Base-by-base conservation (phyloP, 2,113 vertebrate genomes). In the Morone chrysops region DNA sequence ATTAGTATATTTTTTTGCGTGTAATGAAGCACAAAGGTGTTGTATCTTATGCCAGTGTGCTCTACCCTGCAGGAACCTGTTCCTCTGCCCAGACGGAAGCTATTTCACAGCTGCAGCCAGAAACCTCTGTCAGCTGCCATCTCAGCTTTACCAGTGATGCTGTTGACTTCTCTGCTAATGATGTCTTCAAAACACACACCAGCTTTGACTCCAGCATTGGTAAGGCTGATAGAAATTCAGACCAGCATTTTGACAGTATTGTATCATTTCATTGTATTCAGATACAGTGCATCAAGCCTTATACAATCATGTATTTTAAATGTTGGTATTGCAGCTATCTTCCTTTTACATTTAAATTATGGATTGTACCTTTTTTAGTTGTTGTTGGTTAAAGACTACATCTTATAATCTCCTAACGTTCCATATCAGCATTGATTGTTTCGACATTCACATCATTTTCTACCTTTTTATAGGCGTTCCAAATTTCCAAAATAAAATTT, bases 151-250 rank as follows among this genome's bases (percentile, higher is more conserved):
- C 82, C 84, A 95, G 85, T 0, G 93, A 96, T 0, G 81, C 57
- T 1, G 89, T 97, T 14, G 95, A 96, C 78, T 96, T 99, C 84
- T 87, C 95, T 1, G 94, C 97, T 11, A 91, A 43, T 25, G 96
- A 96, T 3, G 87, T 98, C 71, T 97, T 99, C 83, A 87, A 83
- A 8, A 94, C 92, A 2, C 94, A 96, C 36, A 94, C 96, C 0
- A 89, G 91, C 13, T 99, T 99, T 82, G 97, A 99, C 68, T 8
- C 92, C 14, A 77, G 85, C 77, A 91, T 94, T 48, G 98, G 98
- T 99, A 87, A 83, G 84, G 18, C 48, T 63, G 0, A 10, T 22
- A 22, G 56, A 20, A 53, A 62, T 17, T 70, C 56, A 40, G 17
- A 57, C 11, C 61, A 51, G 31, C 41, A 4, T 38, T 59, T 63